Conservation (phyloP, 2,113 vertebrate species). For the Dermatemys mawii region DNA sequence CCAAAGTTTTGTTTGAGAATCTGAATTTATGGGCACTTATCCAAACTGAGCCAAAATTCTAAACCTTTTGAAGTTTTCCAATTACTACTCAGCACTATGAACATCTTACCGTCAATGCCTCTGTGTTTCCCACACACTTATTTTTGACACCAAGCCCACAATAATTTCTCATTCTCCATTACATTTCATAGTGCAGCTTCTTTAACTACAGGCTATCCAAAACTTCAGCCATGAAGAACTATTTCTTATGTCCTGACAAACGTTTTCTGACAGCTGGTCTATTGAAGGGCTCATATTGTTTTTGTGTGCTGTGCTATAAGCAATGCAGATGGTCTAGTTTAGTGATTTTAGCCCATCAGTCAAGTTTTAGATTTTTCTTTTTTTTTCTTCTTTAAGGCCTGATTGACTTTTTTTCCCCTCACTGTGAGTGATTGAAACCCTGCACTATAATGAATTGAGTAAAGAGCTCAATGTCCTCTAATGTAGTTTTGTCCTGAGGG, state of each 20-base stretch:
- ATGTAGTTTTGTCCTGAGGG: conserved; percentile 62
- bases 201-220: neutral
- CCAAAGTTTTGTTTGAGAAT: neutral
- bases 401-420: conserved; percentile 37
- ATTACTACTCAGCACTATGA: neutral
- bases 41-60: neutral
- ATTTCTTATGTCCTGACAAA: conserved; percentile 37
- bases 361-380: conserved; percentile 53
- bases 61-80: neutral
- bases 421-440: conserved; percentile 53
- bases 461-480: conserved; percentile 59
- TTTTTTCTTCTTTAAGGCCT: conserved; percentile 7
- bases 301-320: conserved; percentile 56
- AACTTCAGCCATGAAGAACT: conserved; percentile 5
- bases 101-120: neutral
- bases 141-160: neutral
- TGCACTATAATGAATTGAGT: conserved; percentile 58
- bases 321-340: conserved; percentile 60
- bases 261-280: conserved; percentile 55
- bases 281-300: conserved; percentile 52
- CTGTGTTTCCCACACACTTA: neutral
- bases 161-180: neutral
- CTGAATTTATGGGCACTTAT: neutral
- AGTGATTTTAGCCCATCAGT: conserved; percentile 55
- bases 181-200: neutral